Evolutionary conservation across 2,113 vertebrate genomes (phyloP), one percentile per base, ranked within the genome.

Genomic region (Boleophthalmus pectinirostris): DNA sequence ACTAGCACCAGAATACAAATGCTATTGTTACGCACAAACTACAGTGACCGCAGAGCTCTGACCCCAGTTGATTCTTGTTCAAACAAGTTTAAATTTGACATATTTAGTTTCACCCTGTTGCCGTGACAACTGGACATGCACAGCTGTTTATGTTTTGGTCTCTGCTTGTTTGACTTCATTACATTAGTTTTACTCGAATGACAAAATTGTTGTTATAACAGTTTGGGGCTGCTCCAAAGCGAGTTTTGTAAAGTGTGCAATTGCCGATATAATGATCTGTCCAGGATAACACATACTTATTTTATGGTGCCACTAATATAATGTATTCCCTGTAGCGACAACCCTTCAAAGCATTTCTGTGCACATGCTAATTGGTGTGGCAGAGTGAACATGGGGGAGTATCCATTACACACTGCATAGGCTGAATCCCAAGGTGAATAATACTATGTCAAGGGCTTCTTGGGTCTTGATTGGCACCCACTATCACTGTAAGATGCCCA

Each of bases 391-490:
- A 35, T 70, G 66, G 65, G 3, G 21, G 45, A 53, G 45, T 66
- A 25, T 67, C 65, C 21, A 53, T 70, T 78, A 35, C 71, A 70
- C 75, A 81, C 66, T 75, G 65, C 75, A 80, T 80, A 63, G 15
- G 5, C 77, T 87, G 73, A 78, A 84, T 87, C 87, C 84, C 86
- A 91, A 91, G 91, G 89, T 89, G 85, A 93, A 90, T 72, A 68
- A 20, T 68, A 58, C 70, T 25, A 45, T 87, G 88, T 91, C 89
- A 93, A 92, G 89, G 88, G 91, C 90, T 93, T 91, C 90, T 92
- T 94, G 81, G 93, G 58, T 94, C 93, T 94, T 96, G 95, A 94
- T 93, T 95, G 93, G 92, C 93, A 95, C 92, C 90, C 94, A 93
- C 94, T 95, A 95, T 94, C 94, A 89, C 72, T 90, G 90, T 89